Conservation (phyloP, 2,888 invertebrate species). For the Drosophila eohydei region DNA sequence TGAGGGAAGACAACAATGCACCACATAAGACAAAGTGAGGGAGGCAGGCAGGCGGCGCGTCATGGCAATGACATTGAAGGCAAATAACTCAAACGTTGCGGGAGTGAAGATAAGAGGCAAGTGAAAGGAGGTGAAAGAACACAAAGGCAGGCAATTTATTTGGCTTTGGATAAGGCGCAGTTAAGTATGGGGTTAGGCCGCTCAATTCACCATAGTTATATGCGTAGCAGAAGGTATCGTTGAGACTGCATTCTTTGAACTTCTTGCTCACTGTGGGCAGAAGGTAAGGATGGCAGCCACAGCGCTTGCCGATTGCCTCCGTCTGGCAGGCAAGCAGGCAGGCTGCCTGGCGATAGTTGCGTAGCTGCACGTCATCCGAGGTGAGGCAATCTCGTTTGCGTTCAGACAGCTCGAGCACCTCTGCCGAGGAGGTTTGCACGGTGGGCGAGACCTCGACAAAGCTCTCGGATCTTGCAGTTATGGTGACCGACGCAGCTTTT, state of each 20-base stretch:
- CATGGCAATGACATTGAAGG: conserved; percentile 19
- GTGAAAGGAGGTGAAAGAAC: neutral
- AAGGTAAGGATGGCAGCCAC: conserved; percentile 84
- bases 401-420: conserved; percentile 82
- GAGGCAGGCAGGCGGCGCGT: neutral
- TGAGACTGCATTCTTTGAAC: conserved; percentile 81
- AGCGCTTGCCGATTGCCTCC: conserved; percentile 77
- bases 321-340: conserved; percentile 82
- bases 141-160: neutral
- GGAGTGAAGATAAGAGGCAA: neutral
- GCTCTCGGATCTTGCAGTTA: conserved; percentile 83
- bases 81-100: neutral
- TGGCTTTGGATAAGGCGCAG: neutral
- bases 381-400: conserved; percentile 83
- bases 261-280: conserved; percentile 72
- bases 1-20: conserved; percentile 17
- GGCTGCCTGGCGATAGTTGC: conserved; percentile 82
- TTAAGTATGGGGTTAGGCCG: neutral
- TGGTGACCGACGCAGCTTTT: conserved; percentile 81
- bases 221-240: conserved; percentile 82
- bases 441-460: conserved; percentile 84
- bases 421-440: conserved; percentile 81
- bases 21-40: conserved; percentile 9
- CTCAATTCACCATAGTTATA: conserved; percentile 78
- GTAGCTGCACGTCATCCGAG: conserved; percentile 78